phyloP scores from a whole-genome alignment of 2,113 vertebrate genomes.

The Hyaena hyaena region DNA sequence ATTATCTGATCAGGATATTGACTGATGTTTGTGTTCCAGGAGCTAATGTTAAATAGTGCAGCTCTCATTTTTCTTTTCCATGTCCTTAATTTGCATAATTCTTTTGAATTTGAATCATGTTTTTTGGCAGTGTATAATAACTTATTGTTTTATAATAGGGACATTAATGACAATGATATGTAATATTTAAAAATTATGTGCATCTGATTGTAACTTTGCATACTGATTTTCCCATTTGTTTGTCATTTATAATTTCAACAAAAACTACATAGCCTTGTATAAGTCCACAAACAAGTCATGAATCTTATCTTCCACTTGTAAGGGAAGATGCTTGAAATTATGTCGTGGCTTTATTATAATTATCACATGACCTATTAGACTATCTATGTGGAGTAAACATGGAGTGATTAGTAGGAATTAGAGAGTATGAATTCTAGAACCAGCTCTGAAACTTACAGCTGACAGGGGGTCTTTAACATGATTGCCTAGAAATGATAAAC shows the following conservation, averaged over 20 bases:
- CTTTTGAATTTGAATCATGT: not conserved
- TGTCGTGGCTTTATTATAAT: constrained; percentile 8
- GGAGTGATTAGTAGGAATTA: not conserved
- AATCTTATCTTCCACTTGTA: constrained; percentile 51
- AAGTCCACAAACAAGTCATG: not conserved
- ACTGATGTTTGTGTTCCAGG: not conserved
- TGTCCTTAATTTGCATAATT: not conserved
- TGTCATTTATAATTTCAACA: not conserved
- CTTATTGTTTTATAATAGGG: not conserved
- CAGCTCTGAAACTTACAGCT: not conserved
- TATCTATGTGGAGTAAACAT: not conserved
- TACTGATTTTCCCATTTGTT: constrained; percentile 41
- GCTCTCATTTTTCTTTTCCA: not conserved
- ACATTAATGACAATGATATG: constrained; percentile 14
- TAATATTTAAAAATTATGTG: not conserved
- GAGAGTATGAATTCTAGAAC: not conserved
- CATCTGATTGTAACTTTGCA: not conserved
- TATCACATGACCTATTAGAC: not conserved
- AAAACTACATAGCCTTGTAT: not conserved
- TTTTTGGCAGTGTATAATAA: not conserved
- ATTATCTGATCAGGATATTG: not conserved
- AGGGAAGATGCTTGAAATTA: constrained; percentile 14
- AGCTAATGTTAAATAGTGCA: not conserved
- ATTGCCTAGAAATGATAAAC: not conserved
- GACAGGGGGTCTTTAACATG: not conserved